Percentiles rank a stretch among this genome's conserved stretches.
Conservation (phyloP, 2,888 invertebrate species). For the Microctonus brassicae region DNA sequence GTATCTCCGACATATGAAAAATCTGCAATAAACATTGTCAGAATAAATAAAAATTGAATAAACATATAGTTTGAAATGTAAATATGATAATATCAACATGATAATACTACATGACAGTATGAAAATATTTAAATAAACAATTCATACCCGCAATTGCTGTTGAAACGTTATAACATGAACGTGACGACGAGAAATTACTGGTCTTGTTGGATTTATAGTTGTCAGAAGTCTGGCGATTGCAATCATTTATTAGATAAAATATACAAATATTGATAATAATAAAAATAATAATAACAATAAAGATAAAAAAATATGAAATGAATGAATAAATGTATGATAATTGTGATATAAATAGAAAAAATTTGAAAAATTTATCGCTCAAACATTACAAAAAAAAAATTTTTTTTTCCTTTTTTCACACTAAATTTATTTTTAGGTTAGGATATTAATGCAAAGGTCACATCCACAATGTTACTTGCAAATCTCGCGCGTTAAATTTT, state of each 20-base stretch:
- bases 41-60: slow-evolving; percentile 7
- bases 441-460: slow-evolving; percentile 18
- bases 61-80: background rate
- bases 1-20: slow-evolving; percentile 51
- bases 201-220: slow-evolving; percentile 56
- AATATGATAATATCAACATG: slow-evolving; percentile 11
- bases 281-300: background rate
- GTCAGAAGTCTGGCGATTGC: slow-evolving; percentile 54
- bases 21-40: slow-evolving; percentile 44
- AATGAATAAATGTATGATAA: background rate
- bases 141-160: slow-evolving; percentile 58
- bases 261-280: background rate
- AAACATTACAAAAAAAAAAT: background rate
- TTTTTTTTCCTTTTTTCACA: background rate
- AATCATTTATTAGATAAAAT: slow-evolving; percentile 58
- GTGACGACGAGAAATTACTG: slow-evolving; percentile 51
- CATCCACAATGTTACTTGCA: slow-evolving; percentile 10
- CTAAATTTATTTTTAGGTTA: slow-evolving; percentile 9
- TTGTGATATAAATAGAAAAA: background rate
- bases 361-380: background rate
- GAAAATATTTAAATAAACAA: slow-evolving; percentile 1
- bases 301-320: background rate
- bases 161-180: slow-evolving; percentile 50
- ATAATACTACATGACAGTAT: background rate
- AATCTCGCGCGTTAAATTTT: background rate